These are phyloP conservation scores for Scalopus aquaticus DNA, from an alignment of 2,113 vertebrate genomes.

Conservation along the genomic window DNA sequence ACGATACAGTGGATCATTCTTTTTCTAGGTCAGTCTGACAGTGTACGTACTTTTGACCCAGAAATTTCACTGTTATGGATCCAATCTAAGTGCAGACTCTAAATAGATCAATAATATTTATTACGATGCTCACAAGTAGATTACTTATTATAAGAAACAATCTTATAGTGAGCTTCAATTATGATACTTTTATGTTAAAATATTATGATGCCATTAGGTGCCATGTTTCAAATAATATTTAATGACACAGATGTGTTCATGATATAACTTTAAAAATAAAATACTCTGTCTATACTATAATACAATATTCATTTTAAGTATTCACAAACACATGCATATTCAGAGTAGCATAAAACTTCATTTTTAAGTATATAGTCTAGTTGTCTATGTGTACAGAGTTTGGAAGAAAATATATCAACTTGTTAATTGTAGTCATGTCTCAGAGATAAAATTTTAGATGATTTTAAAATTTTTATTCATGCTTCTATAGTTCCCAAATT, in stretches of 20 bases:
- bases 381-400: no score
- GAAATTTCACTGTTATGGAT: not conserved
- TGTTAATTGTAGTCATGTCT: not conserved
- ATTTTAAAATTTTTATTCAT: not conserved
- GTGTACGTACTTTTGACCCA: not conserved
- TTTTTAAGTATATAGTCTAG: not conserved
- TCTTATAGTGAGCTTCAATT: not conserved
- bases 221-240: not conserved
- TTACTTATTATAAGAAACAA: not conserved
- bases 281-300: not conserved
- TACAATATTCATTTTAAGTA: not conserved
- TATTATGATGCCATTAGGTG: not conserved
- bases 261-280: not conserved
- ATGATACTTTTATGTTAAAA: not conserved
- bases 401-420: not conserved
- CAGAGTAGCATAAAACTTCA: not conserved
- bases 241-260: not conserved
- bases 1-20: not conserved
- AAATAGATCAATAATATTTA: not conserved
- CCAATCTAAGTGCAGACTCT: not conserved
- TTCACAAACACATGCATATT: not conserved
- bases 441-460: conserved; percentile 16
- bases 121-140: not conserved
- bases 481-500: not conserved
- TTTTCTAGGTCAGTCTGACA: not conserved